Base-by-base conservation (phyloP, 2,113 vertebrate species). In the Pleuronectes platessa region DNA sequence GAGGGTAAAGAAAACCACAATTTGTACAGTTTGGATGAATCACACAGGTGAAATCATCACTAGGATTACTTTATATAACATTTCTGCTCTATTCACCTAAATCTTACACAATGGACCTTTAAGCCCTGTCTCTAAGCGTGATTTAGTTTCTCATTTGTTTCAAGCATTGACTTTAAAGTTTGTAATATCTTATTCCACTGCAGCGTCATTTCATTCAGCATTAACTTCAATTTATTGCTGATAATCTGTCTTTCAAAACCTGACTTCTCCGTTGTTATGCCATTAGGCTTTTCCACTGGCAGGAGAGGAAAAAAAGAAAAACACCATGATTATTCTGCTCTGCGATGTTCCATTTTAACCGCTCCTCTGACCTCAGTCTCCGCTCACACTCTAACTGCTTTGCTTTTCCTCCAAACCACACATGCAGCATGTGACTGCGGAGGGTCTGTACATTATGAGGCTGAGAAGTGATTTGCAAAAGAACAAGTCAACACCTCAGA, bases 321-420 rank as follows among this genome's bases (percentile, higher is more conserved):
- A 5, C 15, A 63, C 37, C 45, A 51, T 17, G 18, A 6, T 55
- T 11, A 13, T 42, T 42, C 40, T 12, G 10, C 40, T 42, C 12
- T 42, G 9, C 1, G 35, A 27, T 15, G 60, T 75, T 79, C 74
- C 63, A 49, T 74, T 67, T 81, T 63, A 11, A 61, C 74, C 68
- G 53, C 61, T 76, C 56, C 72, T 75, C 68, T 68, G 79, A 85
- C 58, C 82, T 78, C 72, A 14, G 10, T 26, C 76, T 56, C 21
- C 49, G 72, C 59, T 61, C 24, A 20, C 45, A 31, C 42, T 74
- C 68, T 54, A 56, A 71, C 61, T 69, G 49, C 31, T 23, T 1
- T 67, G 45, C 76, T 84, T 82, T 42, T 24, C 23, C 12, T 31
- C 20, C 17, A 69, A 78, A 62, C 42, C 21, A 58, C 47, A 17